These are phyloP conservation scores for Oryzias javanicus DNA, from an alignment of 2,113 vertebrate genomes.

Conservation along the genomic window DNA sequence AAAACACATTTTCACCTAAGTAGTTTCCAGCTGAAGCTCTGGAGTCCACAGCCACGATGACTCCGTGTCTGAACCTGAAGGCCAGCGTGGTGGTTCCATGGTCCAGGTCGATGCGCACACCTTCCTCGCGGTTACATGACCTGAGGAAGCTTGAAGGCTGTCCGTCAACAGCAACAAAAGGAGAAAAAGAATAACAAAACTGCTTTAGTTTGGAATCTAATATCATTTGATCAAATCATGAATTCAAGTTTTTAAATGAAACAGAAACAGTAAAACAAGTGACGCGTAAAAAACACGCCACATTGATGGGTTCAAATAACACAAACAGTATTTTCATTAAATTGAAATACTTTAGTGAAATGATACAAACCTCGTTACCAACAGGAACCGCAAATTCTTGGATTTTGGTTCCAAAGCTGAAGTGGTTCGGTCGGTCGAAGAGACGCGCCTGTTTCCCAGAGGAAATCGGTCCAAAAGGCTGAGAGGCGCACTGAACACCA, in stretches of 20 bases:
- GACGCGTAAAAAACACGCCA: slow-evolving; percentile 50
- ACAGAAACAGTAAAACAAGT: neutral
- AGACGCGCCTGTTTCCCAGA: slow-evolving; percentile 15
- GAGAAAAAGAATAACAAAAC: neutral
- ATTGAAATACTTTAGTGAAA: neutral
- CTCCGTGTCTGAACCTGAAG: slow-evolving; percentile 88
- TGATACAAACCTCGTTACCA: slow-evolving; percentile 75
- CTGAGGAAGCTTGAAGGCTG: slow-evolving; percentile 79
- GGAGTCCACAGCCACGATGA: slow-evolving; percentile 87
- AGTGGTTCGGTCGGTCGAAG: slow-evolving; percentile 65
- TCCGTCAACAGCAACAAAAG: neutral
- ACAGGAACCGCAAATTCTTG: slow-evolving; percentile 76
- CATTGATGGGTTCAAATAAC: neutral
- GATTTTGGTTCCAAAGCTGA: slow-evolving; percentile 67
- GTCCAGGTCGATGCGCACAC: slow-evolving; percentile 75
- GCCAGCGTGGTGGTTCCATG: slow-evolving; percentile 87
- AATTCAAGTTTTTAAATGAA: neutral
- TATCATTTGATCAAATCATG: neutral
- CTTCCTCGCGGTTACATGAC: slow-evolving; percentile 54
- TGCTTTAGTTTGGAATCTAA: neutral
- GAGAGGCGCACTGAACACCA: slow-evolving; percentile 23
- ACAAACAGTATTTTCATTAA: too few relatives aligned
- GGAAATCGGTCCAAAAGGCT: slow-evolving; percentile 11
- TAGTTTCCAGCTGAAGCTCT: slow-evolving; percentile 81
- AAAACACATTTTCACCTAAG: slow-evolving; percentile 64